Evolutionary conservation across 2,797 vertebrate genomes (phyloP).

Genomic region (Taenioides sp.): DNA sequence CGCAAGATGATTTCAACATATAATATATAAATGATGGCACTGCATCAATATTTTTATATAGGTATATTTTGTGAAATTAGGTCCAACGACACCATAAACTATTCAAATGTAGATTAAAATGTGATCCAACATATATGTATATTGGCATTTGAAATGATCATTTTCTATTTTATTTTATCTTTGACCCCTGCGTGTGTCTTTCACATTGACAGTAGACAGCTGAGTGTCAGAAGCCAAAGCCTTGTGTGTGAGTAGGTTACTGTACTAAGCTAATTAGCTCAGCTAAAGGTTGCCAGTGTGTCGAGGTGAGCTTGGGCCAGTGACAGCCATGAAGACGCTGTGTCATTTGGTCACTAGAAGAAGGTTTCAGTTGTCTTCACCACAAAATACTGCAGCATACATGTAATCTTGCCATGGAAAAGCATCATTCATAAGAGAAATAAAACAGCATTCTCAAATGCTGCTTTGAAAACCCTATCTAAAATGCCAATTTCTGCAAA

Average conservation of each 20-base stretch:
- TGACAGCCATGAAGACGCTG: slow-evolving; percentile 32
- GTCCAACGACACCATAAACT: no score
- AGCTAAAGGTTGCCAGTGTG: slow-evolving; percentile 34
- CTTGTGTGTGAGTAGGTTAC: slow-evolving; percentile 54
- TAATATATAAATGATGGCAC: no score
- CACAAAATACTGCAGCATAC: not conserved
- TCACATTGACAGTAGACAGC: not conserved
- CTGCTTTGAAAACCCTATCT: not conserved
- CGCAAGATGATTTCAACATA: no score
- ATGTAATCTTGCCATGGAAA: not conserved
- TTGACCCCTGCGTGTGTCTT: not conserved
- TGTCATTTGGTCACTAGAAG: slow-evolving; percentile 59
- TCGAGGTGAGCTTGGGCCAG: slow-evolving; percentile 43
- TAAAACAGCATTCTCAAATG: not conserved
- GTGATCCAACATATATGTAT: not conserved
- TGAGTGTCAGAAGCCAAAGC: slow-evolving; percentile 25
- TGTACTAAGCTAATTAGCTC: slow-evolving; percentile 72
- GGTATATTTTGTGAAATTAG: no score
- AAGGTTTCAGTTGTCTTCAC: slow-evolving; percentile 1
- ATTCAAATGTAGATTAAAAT: no score
- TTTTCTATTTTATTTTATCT: not conserved
- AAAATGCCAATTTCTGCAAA: not conserved
- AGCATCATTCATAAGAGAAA: not conserved
- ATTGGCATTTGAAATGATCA: not conserved
- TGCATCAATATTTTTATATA: no score